Base-by-base conservation (phyloP, 2,113 vertebrate genomes). In the Speoplatyrhinus poulsoni region DNA sequence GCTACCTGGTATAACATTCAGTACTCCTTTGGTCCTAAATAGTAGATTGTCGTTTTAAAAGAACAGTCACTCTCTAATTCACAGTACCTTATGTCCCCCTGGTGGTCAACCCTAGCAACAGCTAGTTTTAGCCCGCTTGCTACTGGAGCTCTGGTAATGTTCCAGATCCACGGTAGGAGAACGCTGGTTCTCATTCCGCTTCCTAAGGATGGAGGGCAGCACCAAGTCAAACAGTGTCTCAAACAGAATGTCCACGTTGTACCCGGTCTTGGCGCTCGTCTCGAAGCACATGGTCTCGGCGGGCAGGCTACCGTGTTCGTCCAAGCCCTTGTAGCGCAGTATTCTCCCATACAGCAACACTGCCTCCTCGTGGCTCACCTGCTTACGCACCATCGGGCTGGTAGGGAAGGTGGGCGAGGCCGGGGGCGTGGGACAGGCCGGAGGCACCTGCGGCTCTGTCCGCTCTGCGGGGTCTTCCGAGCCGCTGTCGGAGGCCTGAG, bases 231-330 rank as follows among this genome's bases (percentile, higher is more conserved):
- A 98, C 62, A 99, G 67, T 0, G 93, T 94, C 83, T 99, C 97
- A 7, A 99, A 99, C 80, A 98, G 89, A 36, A 80, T 26, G 70
- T 99, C 96, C 83, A 98, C 96, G 0, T 96, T 96, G 82, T 95
- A 92, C 0, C 96, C 97, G 0, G 96, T 97, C 85, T 98, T 99
- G 17, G 98, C 98, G 0, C 98, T 99, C 2, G 96, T 99, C 92
- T 99, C 96, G 5, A 99, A 99, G 87, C 96, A 98, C 95, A 98
- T 94, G 67, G 89, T 94, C 76, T 98, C 96, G 0, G 96, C 96
- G 0, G 95, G 92, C 0, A 96, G 92, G 62, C 91, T 88, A 36
- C 85, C 90, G 68, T 87, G 91, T 62, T 97, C 96, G 0, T 97
- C 96, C 68, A 95, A 85, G 90, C 94, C 95, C 87, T 92, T 96